Evolutionary conservation across 2,113 vertebrate species (phyloP), one percentile per base, ranked within the genome.

Genomic region (Nycticorax nycticorax): DNA sequence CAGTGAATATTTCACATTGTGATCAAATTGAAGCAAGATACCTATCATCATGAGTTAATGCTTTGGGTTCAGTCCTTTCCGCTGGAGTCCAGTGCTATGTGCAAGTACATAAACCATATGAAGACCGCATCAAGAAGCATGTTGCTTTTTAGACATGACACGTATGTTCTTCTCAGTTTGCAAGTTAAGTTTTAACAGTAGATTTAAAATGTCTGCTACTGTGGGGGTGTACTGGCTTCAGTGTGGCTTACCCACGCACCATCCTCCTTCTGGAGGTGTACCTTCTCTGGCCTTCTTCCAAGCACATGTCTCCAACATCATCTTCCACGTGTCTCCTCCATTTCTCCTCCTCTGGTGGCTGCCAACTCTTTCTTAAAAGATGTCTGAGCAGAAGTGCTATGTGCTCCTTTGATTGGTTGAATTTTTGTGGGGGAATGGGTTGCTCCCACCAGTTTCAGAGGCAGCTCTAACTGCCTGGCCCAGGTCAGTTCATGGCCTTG

Each of bases 181-280:
- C 27, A 75, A 64, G 32, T 76, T 45, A 72, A 32, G 8, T 66
- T 83, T 88, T 84, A 85, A 28, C 39, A 80, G 19, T 43, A 43
- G 41, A 43, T 84, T 76, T n/a, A 47, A 71, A 88, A 60, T 48
- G 3, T 52, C 9, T 32, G 0, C 17, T 77, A 1, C 32, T 48
- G 0, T 14, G 3, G 32, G 4, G 1, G 2, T 45, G 4, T 50
- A 8, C 17, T 41, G 52, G 12, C 14, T 88, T 68, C 37, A 47
- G 12, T 5, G 6, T 66, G 52, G 18, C 8, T 92, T 85, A 35
- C 15, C 35, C 11, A 21, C 0, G 0, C 3, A 3, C 12, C 23
- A 2, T 78, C 15, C 24, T 86, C 10, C 52, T 87, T 17, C 26
- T 71, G 26, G 45, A 21, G 3, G 3, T 60, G 13, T 63, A 26